Conservation (phyloP, 2,888 invertebrate species). For the Sphaerophoria taeniata region DNA sequence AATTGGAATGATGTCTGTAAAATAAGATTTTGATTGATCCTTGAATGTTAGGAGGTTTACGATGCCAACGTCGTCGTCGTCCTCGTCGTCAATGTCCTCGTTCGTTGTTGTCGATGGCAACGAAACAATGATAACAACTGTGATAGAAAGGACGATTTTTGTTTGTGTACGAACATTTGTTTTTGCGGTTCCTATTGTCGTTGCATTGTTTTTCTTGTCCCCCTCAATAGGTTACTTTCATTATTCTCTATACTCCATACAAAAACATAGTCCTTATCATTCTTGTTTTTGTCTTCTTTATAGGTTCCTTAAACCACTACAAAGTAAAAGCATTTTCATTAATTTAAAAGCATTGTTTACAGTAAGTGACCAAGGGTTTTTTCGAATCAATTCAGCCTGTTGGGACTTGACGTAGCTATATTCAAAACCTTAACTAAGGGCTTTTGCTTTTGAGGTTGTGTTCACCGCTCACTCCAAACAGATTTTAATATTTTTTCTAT, state of each 20-base stretch:
- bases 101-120: background rate
- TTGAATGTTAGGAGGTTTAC: conserved; percentile 31
- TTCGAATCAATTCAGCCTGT: background rate
- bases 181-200: conserved; percentile 18
- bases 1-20: conserved; percentile 39
- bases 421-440: conserved; percentile 2
- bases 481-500: background rate
- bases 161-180: too few species aligned
- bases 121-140: too few species aligned
- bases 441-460: conserved; percentile 1
- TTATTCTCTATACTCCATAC: background rate
- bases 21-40: conserved; percentile 67
- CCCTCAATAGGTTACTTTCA: conserved; percentile 7
- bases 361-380: conserved; percentile 31
- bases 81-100: background rate
- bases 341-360: conserved; percentile 60
- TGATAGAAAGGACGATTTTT: too few species aligned
- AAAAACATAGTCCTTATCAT: background rate
- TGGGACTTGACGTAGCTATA: too few species aligned
- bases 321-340: conserved; percentile 55
- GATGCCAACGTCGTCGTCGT: background rate
- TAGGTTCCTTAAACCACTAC: conserved; percentile 17
- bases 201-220: conserved; percentile 42
- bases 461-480: background rate
- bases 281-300: conserved; percentile 4